A percentile compares a stretch with the other conserved stretches of the same genome.
These are phyloP conservation scores for Eidolon helvum DNA, from an alignment of 2,113 vertebrate genomes.

Conservation along the genomic window DNA sequence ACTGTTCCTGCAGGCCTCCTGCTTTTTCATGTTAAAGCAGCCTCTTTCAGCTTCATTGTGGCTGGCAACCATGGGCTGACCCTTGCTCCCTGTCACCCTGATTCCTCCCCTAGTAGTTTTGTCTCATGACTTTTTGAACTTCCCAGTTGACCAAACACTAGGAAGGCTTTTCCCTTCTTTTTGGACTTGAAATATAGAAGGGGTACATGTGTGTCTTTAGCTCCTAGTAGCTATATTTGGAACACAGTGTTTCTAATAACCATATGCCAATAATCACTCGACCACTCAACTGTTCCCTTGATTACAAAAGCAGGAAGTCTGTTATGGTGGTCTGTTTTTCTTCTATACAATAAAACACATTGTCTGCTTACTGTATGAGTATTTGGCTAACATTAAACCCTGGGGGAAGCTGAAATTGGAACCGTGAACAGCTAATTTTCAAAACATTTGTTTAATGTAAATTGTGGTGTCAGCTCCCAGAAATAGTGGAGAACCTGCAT, in stretches of 20 bases:
- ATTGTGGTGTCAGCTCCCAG: conserved; percentile 77
- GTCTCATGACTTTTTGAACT: conserved; percentile 3
- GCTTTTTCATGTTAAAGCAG: neutral
- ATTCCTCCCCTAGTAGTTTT: neutral
- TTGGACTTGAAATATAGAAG: neutral
- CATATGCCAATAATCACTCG: conserved; percentile 80
- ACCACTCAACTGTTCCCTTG: conserved; percentile 71
- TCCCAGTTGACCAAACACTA: neutral
- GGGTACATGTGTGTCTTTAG: neutral
- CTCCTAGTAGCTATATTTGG: conserved; percentile 72
- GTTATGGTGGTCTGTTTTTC: conserved; percentile 85
- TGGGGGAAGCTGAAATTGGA: conserved; percentile 82
- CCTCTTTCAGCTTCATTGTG: neutral
- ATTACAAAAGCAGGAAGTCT: conserved; percentile 87
- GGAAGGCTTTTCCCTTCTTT: conserved; percentile 15
- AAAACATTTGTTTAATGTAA: conserved; percentile 83
- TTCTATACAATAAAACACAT: conserved; percentile 84
- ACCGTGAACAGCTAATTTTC: conserved; percentile 83
- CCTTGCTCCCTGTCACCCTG: neutral
- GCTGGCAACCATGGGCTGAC: neutral
- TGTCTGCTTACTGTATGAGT: conserved; percentile 83
- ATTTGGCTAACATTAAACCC: conserved; percentile 83
- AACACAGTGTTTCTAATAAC: conserved; percentile 74
- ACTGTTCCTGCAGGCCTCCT: neutral
- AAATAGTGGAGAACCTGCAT: conserved; percentile 61